Conservation (phyloP, 2,797 vertebrate genomes). For the Pipistrellus pygmaeus region DNA sequence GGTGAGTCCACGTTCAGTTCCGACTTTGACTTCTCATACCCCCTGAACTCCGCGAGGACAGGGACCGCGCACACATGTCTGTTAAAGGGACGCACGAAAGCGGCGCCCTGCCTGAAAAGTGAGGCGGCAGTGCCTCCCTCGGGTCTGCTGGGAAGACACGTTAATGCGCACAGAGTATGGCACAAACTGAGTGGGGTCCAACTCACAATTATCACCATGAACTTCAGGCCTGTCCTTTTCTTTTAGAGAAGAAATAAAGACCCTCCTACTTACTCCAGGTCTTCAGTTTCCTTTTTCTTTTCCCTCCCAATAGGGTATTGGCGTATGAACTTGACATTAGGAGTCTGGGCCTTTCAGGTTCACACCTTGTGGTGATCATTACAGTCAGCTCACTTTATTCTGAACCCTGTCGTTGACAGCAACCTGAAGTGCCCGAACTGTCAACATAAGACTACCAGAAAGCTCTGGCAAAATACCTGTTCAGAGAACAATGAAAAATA, state of each 20-base stretch:
- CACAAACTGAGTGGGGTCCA: not conserved
- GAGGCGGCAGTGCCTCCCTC: not conserved
- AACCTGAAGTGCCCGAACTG: not conserved
- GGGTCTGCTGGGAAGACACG: not conserved
- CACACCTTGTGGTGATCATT: not conserved
- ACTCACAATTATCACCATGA: not conserved
- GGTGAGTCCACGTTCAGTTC: not conserved
- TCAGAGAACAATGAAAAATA: conserved; percentile 37
- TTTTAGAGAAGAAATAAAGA: conserved; percentile 61
- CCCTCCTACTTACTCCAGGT: not conserved
- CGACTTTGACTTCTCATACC: conserved; percentile 34
- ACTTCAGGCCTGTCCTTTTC: not conserved
- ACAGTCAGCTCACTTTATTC: conserved; percentile 1
- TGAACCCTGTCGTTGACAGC: not conserved
- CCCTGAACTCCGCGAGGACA: not conserved
- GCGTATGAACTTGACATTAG: not conserved
- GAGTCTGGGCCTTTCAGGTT: conserved; percentile 43
- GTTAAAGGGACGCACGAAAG: not conserved
- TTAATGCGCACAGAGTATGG: not conserved
- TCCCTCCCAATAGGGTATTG: not conserved
- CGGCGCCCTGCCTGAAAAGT: not conserved
- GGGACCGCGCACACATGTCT: not conserved
- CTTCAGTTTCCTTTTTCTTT: not conserved
- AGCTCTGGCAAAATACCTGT: not conserved
- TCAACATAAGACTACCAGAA: conserved; percentile 32